Base-by-base conservation (phyloP, 2,113 vertebrate species). In the Australoheros scitulus region DNA sequence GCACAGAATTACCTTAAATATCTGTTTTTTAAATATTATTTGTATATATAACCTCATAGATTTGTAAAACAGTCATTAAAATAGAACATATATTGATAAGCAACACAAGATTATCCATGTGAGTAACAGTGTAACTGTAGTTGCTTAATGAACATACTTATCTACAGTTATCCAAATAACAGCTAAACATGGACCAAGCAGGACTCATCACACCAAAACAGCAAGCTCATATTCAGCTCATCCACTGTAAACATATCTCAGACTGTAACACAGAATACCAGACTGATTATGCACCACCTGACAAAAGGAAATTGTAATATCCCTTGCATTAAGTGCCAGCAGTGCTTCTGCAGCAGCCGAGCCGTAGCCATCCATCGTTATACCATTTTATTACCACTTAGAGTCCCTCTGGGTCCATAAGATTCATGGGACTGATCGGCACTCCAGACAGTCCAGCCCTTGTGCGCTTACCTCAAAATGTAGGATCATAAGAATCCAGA, bases 381-480 rank as follows among this genome's bases (percentile, higher is more conserved):
- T 85, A 79, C 81, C 10, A 3, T 38, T 87, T 92, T 84, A 92
- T 81, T 29, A 85, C 84, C 88, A 80, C 82, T 85, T 82, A 81
- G 29, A 70, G 43, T 88, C 89, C 86, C 83, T 47, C 56, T 0
- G 61, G 77, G 82, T 82, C 68, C 60, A 29, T 52, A 56, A 82
- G 57, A 79, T 43, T 65, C 63, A 61, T 32, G 70, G 17, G 29
- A 38, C 57, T 57, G 84, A 87, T 50, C 56, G 3, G 22, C 8
- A 63, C 61, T 17, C 47, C 82, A 64, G 75, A 56, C 70, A 57
- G 79, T 79, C 82, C 78, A 82, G 60, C 47, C 78, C 81, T 83
- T 43, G 61, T 79, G 87, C 61, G 79, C 95, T 92, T 94, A 95
- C 95, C 95, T 95, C 90, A 92, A 77, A 75, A 84, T 64, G 85